phyloP scores from a whole-genome alignment of 2,797 vertebrate species.

The Pseudochromis fuscus region DNA sequence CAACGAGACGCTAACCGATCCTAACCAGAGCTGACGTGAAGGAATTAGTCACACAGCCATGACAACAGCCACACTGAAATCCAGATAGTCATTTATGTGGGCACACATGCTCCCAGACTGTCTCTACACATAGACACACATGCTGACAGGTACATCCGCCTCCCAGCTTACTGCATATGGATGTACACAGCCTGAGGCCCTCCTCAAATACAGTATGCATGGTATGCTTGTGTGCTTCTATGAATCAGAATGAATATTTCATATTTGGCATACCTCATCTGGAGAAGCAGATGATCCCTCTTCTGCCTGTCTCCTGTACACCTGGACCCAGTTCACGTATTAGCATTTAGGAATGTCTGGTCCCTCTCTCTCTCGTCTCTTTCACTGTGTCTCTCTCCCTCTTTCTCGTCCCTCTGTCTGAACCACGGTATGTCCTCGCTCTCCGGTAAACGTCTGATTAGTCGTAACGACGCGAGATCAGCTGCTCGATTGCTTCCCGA shows the following conservation, averaged over 20 bases:
- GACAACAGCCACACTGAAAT: slow-evolving; percentile 49
- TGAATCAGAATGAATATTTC: slow-evolving; percentile 79
- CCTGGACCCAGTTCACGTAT: slow-evolving; percentile 62
- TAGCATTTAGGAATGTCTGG: slow-evolving; percentile 56
- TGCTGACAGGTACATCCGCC: slow-evolving; percentile 37
- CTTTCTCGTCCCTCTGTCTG: background rate
- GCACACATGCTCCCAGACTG: slow-evolving; percentile 32
- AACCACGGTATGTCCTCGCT: slow-evolving; percentile 14
- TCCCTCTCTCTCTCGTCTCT: slow-evolving; percentile 1
- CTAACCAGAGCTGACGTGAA: slow-evolving; percentile 48
- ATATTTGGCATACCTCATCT: slow-evolving; percentile 72
- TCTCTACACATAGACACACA: slow-evolving; percentile 47
- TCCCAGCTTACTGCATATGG: slow-evolving; percentile 59
- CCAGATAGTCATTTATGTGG: slow-evolving; percentile 52
- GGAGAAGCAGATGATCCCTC: slow-evolving; percentile 73
- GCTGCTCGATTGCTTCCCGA: slow-evolving; percentile 16
- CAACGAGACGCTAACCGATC: slow-evolving; percentile 27
- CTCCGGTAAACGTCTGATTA: slow-evolving; percentile 41
- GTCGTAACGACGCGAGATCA: slow-evolving; percentile 31
- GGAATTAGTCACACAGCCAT: slow-evolving; percentile 63
- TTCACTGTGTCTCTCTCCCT: slow-evolving; percentile 8
- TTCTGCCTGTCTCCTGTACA: slow-evolving; percentile 63
- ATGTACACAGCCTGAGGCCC: slow-evolving; percentile 51
- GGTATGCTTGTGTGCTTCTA: slow-evolving; percentile 48
- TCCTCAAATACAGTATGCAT: slow-evolving; percentile 54